These are phyloP conservation scores for Babyrousa celebensis DNA, from an alignment of 2,797 vertebrate genomes.

Conservation along the genomic window DNA sequence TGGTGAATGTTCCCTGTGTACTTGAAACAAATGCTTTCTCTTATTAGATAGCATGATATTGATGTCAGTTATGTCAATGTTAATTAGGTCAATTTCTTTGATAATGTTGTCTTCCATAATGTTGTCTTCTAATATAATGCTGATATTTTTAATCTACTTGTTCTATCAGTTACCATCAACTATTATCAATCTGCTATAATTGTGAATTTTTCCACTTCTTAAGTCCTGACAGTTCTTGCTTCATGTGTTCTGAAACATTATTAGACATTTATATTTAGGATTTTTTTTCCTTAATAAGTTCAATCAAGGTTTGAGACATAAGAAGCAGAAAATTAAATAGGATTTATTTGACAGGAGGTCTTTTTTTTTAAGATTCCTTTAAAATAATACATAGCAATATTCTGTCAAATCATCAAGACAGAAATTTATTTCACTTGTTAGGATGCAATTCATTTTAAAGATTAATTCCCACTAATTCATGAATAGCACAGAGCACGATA, in stretches of 20 bases:
- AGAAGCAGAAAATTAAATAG: constrained; percentile 37
- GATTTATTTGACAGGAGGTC: not conserved
- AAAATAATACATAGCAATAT: constrained; percentile 54
- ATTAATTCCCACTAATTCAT: constrained; percentile 42
- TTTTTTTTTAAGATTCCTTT: not conserved
- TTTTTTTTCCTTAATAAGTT: constrained; percentile 25
- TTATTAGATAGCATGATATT: not conserved
- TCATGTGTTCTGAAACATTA: constrained; percentile 39
- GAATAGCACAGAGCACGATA: not conserved
- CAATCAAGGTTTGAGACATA: constrained; percentile 41
- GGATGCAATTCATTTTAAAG: constrained; percentile 31
- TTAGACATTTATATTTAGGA: constrained; percentile 3
- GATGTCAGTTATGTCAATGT: not conserved
- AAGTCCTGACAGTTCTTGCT: not conserved
- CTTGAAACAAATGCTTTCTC: not conserved
- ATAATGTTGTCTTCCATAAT: not conserved
- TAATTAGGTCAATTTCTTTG: not conserved
- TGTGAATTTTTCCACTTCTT: not conserved
- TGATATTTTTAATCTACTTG: not conserved
- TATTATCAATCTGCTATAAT: not conserved
- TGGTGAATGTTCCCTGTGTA: not conserved
- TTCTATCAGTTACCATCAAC: not conserved
- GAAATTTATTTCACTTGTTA: constrained; percentile 65
- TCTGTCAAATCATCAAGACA: constrained; percentile 43
- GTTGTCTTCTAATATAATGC: not conserved